These are phyloP conservation scores for Hoplias malabaricus DNA, from an alignment of 2,113 vertebrate species.

Conservation along the genomic window DNA sequence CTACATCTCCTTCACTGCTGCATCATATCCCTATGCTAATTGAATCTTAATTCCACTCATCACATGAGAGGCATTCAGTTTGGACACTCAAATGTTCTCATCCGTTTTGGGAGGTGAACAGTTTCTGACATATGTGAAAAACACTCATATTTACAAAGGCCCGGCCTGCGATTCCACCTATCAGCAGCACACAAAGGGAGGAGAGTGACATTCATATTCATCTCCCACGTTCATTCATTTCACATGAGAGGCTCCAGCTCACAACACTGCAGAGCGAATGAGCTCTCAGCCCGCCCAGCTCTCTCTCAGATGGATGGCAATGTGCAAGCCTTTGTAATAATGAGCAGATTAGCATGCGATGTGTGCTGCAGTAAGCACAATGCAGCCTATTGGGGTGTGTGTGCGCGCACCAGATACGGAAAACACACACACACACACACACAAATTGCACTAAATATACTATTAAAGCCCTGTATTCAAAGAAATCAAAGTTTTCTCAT, in stretches of 20 bases:
- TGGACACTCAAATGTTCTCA: neutral
- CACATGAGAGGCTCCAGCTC: slow-evolving; percentile 17
- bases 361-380: slow-evolving; percentile 62
- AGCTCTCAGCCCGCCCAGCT: neutral
- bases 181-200: slow-evolving; percentile 21
- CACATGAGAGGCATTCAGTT: neutral
- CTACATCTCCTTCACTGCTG: neutral
- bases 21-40: neutral
- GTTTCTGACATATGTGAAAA: neutral
- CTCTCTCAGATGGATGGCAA: slow-evolving; percentile 55
- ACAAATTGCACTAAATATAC: no score
- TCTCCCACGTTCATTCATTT: slow-evolving; percentile 22
- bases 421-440: neutral
- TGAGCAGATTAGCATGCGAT: slow-evolving; percentile 72
- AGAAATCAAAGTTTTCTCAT: no score
- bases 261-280: slow-evolving; percentile 7
- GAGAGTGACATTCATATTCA: neutral
- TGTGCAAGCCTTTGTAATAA: slow-evolving; percentile 69
- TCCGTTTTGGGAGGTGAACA: neutral
- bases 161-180: neutral
- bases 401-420: slow-evolving; percentile 3
- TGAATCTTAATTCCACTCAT: neutral
- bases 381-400: neutral
- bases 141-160: neutral
- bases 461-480: no score